Conservation (phyloP, 2,113 vertebrate species). For the Pongo abelii region DNA sequence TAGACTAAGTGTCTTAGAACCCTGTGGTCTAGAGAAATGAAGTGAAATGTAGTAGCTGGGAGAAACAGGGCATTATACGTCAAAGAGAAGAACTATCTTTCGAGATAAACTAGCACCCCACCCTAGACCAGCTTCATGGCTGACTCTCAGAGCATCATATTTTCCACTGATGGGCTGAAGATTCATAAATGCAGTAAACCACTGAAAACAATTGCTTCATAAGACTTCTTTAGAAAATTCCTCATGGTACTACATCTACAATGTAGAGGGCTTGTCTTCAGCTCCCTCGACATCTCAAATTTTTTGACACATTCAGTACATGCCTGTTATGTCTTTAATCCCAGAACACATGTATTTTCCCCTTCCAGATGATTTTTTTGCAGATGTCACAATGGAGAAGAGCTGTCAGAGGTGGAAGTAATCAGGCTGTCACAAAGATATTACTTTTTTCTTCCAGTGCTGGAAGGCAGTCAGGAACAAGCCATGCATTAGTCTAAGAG, state of each 20-base stretch:
- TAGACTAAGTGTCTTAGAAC: background rate
- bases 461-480: background rate
- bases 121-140: background rate
- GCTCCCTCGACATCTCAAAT: background rate
- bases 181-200: background rate
- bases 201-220: background rate
- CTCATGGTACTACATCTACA: background rate
- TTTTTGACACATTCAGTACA: background rate
- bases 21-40: background rate
- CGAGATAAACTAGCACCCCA: background rate
- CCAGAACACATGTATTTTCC: background rate
- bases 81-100: background rate
- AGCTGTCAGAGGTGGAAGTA: background rate
- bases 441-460: background rate
- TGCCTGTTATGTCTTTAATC: background rate
- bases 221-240: background rate
- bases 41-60: background rate
- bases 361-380: background rate
- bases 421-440: constrained; percentile 46
- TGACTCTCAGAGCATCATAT: background rate
- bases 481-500: background rate
- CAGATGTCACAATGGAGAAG: background rate
- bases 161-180: background rate
- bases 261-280: background rate
- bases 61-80: background rate